Evolutionary conservation across 2,797 vertebrate genomes (phyloP).

Genomic region (Eremophila alpestris): DNA sequence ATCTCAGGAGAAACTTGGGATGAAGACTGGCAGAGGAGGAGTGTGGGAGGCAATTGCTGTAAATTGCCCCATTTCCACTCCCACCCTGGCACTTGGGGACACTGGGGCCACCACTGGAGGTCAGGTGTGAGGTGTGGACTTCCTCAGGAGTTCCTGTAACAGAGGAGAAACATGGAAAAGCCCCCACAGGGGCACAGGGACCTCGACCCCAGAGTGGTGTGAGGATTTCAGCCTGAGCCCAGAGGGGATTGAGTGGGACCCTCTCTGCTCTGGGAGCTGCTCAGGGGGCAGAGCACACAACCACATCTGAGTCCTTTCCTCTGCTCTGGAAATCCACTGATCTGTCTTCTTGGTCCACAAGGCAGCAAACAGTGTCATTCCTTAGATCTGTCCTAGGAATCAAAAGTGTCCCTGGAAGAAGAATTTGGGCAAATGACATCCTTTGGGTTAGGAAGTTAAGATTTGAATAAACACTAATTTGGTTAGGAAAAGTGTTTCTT

Average conservation of each 20-base stretch:
- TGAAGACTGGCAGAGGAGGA: background rate
- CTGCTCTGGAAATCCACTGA: background rate
- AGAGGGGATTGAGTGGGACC: background rate
- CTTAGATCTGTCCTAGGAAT: background rate
- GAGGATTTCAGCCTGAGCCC: background rate
- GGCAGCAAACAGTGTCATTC: background rate
- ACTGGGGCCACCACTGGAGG: background rate
- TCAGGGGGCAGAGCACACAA: background rate
- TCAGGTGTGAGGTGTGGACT: background rate
- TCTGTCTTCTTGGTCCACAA: background rate
- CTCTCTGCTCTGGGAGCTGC: background rate
- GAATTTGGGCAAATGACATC: background rate
- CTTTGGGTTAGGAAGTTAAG: background rate
- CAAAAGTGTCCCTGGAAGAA: background rate
- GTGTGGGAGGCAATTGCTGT: background rate
- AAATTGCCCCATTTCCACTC: background rate
- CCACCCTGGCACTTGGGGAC: too few relatives aligned
- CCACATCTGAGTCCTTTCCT: background rate
- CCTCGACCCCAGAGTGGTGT: accelerated
- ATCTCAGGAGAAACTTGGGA: background rate
- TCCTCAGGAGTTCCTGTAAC: background rate
- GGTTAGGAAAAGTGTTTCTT: background rate
- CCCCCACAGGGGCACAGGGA: background rate
- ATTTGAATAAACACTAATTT: background rate
- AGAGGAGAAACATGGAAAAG: accelerated